Percentiles rank a stretch among this genome's conserved stretches.
Conservation (phyloP, 1,140 invertebrate species). For the Venturia canescens region DNA sequence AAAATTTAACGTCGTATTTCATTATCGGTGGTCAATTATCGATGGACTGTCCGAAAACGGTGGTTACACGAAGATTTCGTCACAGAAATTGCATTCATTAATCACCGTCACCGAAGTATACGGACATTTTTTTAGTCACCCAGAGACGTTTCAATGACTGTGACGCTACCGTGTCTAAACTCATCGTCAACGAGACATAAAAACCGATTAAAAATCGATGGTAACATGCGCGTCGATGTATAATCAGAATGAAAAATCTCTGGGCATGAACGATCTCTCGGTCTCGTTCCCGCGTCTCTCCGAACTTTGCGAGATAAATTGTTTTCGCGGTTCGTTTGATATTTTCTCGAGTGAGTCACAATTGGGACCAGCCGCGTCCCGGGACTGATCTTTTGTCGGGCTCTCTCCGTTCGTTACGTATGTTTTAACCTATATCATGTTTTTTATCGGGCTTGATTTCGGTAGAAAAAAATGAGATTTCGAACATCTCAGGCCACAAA, state of each 20-base stretch:
- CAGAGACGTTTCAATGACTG: too few species aligned
- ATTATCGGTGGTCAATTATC: too few species aligned
- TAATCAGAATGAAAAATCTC: neutral
- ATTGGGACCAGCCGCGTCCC: slow-evolving; percentile 31
- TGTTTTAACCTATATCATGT: neutral
- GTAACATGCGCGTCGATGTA: neutral
- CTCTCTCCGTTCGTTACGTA: neutral
- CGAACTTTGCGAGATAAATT: neutral
- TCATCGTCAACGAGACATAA: too few species aligned
- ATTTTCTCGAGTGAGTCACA: slow-evolving; percentile 33
- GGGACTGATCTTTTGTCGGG: slow-evolving; percentile 5
- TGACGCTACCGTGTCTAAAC: too few species aligned
- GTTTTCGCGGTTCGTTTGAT: slow-evolving; percentile 7
- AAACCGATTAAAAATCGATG: neutral
- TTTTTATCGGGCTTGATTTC: slow-evolving; percentile 3
- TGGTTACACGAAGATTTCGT: too few species aligned
- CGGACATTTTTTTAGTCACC: too few species aligned
- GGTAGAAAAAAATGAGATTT: neutral
- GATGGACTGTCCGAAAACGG: too few species aligned
- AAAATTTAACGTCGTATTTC: too few species aligned
- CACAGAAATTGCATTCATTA: too few species aligned
- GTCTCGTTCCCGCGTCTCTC: neutral
- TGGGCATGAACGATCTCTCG: too few species aligned
- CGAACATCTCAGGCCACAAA: neutral
- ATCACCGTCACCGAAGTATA: too few species aligned